Evolutionary conservation across 2,113 vertebrate genomes (phyloP).

Genomic region (Brachypteracias leptosomus): DNA sequence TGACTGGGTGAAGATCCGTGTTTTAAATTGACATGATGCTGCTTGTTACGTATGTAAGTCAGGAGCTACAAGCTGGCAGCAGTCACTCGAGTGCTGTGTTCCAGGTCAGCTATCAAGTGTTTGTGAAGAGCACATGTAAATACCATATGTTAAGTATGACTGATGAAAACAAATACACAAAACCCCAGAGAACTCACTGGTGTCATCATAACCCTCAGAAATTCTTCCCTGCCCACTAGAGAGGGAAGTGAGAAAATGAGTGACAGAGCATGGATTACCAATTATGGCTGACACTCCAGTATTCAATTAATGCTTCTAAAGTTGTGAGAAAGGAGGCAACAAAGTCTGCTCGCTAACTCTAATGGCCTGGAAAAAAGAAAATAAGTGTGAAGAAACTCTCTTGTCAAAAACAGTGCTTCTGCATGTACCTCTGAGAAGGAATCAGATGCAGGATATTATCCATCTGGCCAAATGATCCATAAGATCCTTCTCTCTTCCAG

Average conservation of each 20-base stretch:
- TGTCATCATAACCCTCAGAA: slow-evolving; percentile 33
- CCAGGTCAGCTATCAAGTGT: slow-evolving; percentile 1
- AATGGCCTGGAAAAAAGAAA: not conserved
- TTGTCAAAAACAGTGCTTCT: not conserved
- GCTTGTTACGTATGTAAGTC: not conserved
- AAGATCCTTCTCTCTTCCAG: not conserved
- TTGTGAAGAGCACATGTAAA: not conserved
- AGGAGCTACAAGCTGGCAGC: slow-evolving; percentile 35
- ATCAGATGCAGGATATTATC: not conserved
- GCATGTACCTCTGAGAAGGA: not conserved
- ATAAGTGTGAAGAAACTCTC: not conserved
- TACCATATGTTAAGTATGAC: slow-evolving; percentile 40
- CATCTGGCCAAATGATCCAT: not conserved
- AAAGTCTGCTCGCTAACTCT: not conserved
- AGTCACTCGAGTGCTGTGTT: not conserved
- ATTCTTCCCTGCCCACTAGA: not conserved
- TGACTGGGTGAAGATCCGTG: not conserved
- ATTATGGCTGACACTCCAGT: not conserved
- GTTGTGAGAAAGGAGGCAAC: not conserved
- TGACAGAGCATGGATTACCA: not conserved
- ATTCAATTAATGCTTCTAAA: slow-evolving; percentile 6
- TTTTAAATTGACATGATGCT: not conserved
- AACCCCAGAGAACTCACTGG: slow-evolving; percentile 28
- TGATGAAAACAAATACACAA: slow-evolving; percentile 54
- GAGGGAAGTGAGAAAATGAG: slow-evolving; percentile 58